phyloP scores from a whole-genome alignment of 2,797 vertebrate genomes.

The Xiphophorus birchmanni region DNA sequence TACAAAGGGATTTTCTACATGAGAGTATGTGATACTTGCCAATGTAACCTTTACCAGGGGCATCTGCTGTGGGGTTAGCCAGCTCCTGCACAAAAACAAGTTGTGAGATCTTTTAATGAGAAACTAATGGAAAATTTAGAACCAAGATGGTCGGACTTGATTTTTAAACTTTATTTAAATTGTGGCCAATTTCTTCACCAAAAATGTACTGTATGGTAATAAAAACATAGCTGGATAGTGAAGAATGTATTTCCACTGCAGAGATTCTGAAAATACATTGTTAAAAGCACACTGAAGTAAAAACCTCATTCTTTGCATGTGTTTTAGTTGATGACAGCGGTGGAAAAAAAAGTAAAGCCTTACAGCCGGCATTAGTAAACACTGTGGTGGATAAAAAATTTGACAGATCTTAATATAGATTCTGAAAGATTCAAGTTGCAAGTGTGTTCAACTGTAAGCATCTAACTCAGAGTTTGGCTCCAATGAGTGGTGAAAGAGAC shows the following conservation, averaged over 20 bases:
- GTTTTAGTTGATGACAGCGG: neutral
- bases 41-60: slow-evolving; percentile 90
- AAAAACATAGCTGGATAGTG: neutral
- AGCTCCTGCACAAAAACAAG: slow-evolving; percentile 83
- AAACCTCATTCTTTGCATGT: neutral
- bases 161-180: neutral
- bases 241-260: neutral
- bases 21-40: slow-evolving; percentile 72
- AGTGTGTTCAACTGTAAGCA: neutral
- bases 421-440: neutral
- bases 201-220: neutral
- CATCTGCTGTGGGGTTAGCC: slow-evolving; percentile 84
- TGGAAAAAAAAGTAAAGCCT: neutral
- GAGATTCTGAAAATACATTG: neutral
- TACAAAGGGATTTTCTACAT: neutral
- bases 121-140: neutral
- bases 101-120: neutral
- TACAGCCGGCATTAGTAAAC: neutral
- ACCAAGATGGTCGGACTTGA: neutral
- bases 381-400: neutral
- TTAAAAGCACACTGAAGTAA: neutral
- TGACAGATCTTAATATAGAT: neutral
- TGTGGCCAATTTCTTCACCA: neutral
- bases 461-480: neutral
- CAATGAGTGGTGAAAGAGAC: neutral